These are phyloP conservation scores for Xyrichtys novacula DNA, from an alignment of 2,797 vertebrate species.

Conservation along the genomic window DNA sequence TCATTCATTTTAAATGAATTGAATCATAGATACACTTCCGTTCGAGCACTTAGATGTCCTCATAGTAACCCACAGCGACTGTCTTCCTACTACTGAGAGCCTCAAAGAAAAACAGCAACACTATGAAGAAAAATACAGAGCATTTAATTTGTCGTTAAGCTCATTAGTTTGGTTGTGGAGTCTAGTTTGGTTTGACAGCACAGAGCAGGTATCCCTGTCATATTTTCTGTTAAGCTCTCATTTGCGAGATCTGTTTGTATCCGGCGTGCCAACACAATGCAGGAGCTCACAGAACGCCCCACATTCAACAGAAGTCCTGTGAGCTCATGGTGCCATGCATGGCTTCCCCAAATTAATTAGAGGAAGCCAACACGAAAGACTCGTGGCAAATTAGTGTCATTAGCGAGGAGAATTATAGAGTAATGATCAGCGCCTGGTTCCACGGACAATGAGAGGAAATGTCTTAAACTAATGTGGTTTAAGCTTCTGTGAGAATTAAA, in stretches of 20 bases:
- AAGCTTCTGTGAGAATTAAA: conserved; percentile 20
- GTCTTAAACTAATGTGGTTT: conserved; percentile 30
- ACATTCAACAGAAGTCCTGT: conserved; percentile 24
- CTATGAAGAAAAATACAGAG: conserved; percentile 9
- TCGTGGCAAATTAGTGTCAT: conserved; percentile 69
- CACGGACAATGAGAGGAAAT: conserved; percentile 43
- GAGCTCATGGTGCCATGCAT: conserved; percentile 56
- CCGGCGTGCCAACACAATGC: conserved; percentile 14
- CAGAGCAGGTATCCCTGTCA: conserved; percentile 38
- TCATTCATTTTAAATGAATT: no score
- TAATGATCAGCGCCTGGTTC: conserved; percentile 53
- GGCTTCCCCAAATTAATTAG: conserved; percentile 71
- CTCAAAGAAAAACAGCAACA: background rate
- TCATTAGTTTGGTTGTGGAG: conserved; percentile 32
- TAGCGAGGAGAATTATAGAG: conserved; percentile 53
- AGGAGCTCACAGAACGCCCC: conserved; percentile 33
- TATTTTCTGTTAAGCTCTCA: conserved; percentile 16
- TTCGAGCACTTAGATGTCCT: no score
- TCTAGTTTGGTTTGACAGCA: conserved; percentile 41
- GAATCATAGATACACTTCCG: no score
- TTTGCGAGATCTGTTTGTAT: conserved; percentile 33
- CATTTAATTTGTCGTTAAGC: conserved; percentile 16
- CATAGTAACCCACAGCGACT: no score
- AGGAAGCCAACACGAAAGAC: conserved; percentile 51
- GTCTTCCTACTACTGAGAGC: background rate